Evolutionary conservation across 1,140 invertebrate species (phyloP).

Genomic region (Ceratina calcarata): DNA sequence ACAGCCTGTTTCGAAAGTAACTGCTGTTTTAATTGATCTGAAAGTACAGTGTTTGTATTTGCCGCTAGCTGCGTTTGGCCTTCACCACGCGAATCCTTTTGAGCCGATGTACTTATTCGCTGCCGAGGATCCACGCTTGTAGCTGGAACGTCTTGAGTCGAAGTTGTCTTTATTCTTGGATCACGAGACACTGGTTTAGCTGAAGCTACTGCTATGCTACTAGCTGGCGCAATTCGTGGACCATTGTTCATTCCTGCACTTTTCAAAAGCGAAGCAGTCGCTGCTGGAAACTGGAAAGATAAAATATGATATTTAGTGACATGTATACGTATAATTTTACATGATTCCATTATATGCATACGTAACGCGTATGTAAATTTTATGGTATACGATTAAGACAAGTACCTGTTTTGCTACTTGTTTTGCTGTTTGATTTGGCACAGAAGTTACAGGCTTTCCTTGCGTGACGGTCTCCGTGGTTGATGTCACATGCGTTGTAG

Average conservation of each 20-base stretch:
- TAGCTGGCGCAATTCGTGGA: conserved; percentile 85
- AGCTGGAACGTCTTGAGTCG: conserved; percentile 53
- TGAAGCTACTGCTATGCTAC: conserved; percentile 82
- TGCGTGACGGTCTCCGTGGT: conserved; percentile 57
- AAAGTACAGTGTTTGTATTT: conserved; percentile 72
- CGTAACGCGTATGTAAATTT: neutral
- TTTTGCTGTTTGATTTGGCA: conserved; percentile 70
- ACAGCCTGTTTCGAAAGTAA: conserved; percentile 72
- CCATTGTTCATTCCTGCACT: conserved; percentile 71
- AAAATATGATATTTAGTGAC: conserved; percentile 10
- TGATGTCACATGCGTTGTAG: conserved; percentile 52
- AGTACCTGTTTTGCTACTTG: conserved; percentile 71
- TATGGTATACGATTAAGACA: neutral
- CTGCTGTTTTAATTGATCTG: conserved; percentile 76
- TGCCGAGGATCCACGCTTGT: conserved; percentile 54
- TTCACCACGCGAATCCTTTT: conserved; percentile 58
- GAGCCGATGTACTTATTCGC: conserved; percentile 50
- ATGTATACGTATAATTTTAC: neutral
- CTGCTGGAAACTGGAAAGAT: conserved; percentile 72
- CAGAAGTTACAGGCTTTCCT: conserved; percentile 65
- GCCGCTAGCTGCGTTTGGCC: conserved; percentile 60
- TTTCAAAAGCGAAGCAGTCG: conserved; percentile 72
- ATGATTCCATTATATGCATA: too few species aligned
- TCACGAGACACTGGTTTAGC: conserved; percentile 81
- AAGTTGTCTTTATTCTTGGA: conserved; percentile 81